Evolutionary conservation across 2,113 vertebrate genomes (phyloP).

Genomic region (Chloebia gouldiae): DNA sequence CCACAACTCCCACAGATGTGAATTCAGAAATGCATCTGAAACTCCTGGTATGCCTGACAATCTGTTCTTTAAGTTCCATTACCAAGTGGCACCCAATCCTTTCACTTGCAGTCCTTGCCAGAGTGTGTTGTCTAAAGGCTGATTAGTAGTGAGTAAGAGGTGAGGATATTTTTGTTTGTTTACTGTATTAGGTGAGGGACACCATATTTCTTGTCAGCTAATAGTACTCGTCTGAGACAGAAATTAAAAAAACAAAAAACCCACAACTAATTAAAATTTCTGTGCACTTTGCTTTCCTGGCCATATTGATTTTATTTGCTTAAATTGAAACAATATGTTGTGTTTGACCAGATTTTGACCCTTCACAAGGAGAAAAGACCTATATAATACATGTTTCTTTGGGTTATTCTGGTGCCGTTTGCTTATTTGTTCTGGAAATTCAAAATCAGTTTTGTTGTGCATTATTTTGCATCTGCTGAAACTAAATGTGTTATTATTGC

Average conservation of each 20-base stretch:
- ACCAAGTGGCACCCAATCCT: slow-evolving; percentile 76
- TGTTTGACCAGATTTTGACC: slow-evolving; percentile 81
- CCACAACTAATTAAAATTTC: slow-evolving; percentile 82
- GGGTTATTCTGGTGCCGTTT: slow-evolving; percentile 77
- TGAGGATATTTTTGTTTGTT: slow-evolving; percentile 73
- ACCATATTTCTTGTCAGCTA: slow-evolving; percentile 77
- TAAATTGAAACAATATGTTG: slow-evolving; percentile 82
- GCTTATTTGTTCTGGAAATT: slow-evolving; percentile 86
- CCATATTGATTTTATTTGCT: slow-evolving; percentile 85
- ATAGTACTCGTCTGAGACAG: slow-evolving; percentile 72
- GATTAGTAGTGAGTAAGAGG: slow-evolving; percentile 78
- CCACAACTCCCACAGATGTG: slow-evolving; percentile 83
- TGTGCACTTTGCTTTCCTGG: slow-evolving; percentile 83
- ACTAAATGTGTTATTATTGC: slow-evolving; percentile 89
- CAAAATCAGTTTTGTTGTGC: slow-evolving; percentile 86
- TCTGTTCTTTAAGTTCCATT: slow-evolving; percentile 83
- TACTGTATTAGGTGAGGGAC: slow-evolving; percentile 78
- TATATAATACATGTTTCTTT: slow-evolving; percentile 79
- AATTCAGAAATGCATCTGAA: slow-evolving; percentile 83
- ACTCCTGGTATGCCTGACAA: slow-evolving; percentile 83
- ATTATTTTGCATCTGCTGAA: slow-evolving; percentile 89
- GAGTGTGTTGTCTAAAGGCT: slow-evolving; percentile 76
- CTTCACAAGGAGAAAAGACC: slow-evolving; percentile 75
- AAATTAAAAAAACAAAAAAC: slow-evolving; percentile 61
- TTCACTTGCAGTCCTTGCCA: slow-evolving; percentile 75